These are phyloP conservation scores for Dolichoris vasculosae DNA, from an alignment of 1,140 invertebrate species.

Conservation along the genomic window DNA sequence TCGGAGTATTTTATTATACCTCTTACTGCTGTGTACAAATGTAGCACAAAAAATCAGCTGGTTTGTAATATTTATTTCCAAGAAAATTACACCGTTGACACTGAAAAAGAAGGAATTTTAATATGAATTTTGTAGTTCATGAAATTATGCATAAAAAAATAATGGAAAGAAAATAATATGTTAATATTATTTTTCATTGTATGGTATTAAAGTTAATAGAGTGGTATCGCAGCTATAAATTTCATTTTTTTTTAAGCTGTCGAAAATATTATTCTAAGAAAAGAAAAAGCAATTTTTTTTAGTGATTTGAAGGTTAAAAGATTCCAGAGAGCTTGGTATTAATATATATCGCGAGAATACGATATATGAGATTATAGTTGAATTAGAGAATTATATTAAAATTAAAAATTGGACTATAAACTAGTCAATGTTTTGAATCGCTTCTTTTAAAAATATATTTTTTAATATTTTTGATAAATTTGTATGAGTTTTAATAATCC, in stretches of 20 bases:
- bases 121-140: slow-evolving; percentile 3
- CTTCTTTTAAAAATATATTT: background rate
- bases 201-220: slow-evolving; percentile 23
- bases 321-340: background rate
- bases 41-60: slow-evolving; percentile 19
- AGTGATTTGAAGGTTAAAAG: background rate
- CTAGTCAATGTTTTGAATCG: background rate
- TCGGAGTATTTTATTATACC: slow-evolving; percentile 15
- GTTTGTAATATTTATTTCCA: slow-evolving; percentile 23
- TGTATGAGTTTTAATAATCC: background rate
- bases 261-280: background rate
- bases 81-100: slow-evolving; percentile 22
- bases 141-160: slow-evolving; percentile 15
- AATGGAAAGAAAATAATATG: slow-evolving; percentile 16
- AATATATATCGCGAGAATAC: background rate
- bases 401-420: too few species aligned
- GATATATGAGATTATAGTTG: background rate
- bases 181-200: slow-evolving; percentile 13
- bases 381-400: background rate
- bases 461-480: background rate
- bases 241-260: background rate
- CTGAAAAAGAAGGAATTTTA: slow-evolving; percentile 15
- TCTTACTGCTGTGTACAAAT: background rate
- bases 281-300: background rate
- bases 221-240: background rate